Percentiles rank a stretch among this genome's conserved stretches.
These are phyloP conservation scores for Lysiphlebus fabarum DNA, from an alignment of 1,140 invertebrate species.

Conservation along the genomic window DNA sequence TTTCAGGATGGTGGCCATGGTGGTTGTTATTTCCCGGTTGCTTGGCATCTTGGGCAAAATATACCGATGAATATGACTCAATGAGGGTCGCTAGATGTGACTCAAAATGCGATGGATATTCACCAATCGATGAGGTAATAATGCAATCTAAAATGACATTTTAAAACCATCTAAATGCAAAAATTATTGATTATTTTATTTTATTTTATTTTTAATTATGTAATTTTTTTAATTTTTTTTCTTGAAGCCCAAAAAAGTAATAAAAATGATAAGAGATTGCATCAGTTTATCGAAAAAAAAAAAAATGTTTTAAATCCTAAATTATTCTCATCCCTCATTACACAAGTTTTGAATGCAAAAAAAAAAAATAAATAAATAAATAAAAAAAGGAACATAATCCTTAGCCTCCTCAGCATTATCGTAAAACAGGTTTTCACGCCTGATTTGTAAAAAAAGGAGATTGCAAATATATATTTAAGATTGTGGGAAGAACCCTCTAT, in stretches of 20 bases:
- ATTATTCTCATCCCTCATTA: too few relatives aligned
- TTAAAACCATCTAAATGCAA: slow-evolving; percentile 17
- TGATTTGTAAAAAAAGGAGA: slow-evolving; percentile 17
- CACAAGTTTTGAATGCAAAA: not conserved
- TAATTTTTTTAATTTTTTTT: too few relatives aligned
- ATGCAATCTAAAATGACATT: not conserved
- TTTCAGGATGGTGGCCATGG: slow-evolving; percentile 37
- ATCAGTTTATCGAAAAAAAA: too few relatives aligned
- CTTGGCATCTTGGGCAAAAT: slow-evolving; percentile 36
- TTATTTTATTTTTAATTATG: not conserved
- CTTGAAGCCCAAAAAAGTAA: too few relatives aligned
- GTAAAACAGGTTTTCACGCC: slow-evolving; percentile 38
- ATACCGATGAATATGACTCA: slow-evolving; percentile 39
- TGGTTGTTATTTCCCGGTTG: slow-evolving; percentile 36
- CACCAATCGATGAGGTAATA: slow-evolving; percentile 31
- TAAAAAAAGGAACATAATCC: slow-evolving; percentile 17
- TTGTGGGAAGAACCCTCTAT: not conserved
- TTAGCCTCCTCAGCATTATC: slow-evolving; percentile 32
- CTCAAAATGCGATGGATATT: slow-evolving; percentile 33
- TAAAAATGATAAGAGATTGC: too few relatives aligned
- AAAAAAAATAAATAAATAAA: slow-evolving; percentile 12
- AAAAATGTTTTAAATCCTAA: too few relatives aligned
- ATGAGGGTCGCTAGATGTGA: slow-evolving; percentile 39
- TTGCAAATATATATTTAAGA: slow-evolving; percentile 17
- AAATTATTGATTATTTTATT: slow-evolving; percentile 12